Percentiles rank a stretch among this genome's conserved stretches.
These are phyloP conservation scores for Drosophila nannoptera DNA, from an alignment of 1,140 invertebrate genomes.

Conservation along the genomic window DNA sequence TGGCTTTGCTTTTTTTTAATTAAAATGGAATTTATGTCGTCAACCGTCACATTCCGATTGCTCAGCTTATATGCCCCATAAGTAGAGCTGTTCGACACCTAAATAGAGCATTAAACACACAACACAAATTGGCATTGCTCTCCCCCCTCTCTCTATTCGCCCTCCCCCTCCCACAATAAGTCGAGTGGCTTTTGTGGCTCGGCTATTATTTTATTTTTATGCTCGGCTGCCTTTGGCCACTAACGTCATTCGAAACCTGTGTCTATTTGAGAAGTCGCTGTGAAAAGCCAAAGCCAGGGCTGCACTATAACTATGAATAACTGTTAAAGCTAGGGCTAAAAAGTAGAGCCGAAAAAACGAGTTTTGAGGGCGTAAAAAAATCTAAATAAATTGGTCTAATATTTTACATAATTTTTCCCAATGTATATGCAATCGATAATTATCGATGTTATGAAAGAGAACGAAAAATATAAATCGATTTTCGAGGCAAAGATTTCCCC, in stretches of 20 bases:
- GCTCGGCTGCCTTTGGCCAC: conserved; percentile 53
- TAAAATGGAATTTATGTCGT: conserved; percentile 66
- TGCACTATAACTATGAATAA: conserved; percentile 3
- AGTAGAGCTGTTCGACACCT: conserved; percentile 1
- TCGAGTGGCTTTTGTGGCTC: conserved; percentile 37
- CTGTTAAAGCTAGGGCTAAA: not conserved
- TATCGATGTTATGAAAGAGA: too few species aligned
- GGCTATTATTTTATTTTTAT: conserved; percentile 73
- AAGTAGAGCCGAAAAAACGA: too few species aligned
- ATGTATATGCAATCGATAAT: too few species aligned
- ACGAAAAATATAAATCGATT: too few species aligned
- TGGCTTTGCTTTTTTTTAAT: conserved; percentile 48
- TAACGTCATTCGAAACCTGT: conserved; percentile 65
- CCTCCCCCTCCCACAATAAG: too few species aligned
- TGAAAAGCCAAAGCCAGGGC: conserved; percentile 20
- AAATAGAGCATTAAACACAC: conserved; percentile 22
- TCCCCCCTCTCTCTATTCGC: too few species aligned
- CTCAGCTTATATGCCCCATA: conserved; percentile 18
- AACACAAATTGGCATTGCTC: conserved; percentile 7
- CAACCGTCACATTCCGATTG: conserved; percentile 13
- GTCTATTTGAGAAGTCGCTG: conserved; percentile 12
- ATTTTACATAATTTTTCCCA: too few species aligned
- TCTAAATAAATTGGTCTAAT: too few species aligned
- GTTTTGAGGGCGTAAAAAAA: too few species aligned
- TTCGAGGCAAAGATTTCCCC: too few species aligned